A percentile compares a stretch with the other conserved stretches of the same genome.
These are phyloP conservation scores for Drosophila equinoxialis DNA, from an alignment of 1,140 invertebrate genomes.

Conservation along the genomic window DNA sequence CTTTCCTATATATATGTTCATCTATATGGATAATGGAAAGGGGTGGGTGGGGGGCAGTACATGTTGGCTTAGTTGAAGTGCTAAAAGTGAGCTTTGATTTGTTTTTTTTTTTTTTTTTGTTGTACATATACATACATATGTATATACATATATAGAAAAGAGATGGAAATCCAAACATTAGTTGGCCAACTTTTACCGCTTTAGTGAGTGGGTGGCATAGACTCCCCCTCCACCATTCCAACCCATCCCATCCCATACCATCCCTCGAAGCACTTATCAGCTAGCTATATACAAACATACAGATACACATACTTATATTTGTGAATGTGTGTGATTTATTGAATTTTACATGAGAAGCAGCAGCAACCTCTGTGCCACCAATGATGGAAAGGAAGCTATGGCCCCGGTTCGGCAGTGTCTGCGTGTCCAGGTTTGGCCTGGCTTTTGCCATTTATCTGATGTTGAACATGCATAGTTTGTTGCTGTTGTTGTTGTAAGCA, in stretches of 20 bases:
- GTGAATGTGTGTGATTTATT: slow-evolving; percentile 69
- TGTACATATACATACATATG: too few species aligned
- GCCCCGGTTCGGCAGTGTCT: slow-evolving; percentile 47
- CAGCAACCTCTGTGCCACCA: slow-evolving; percentile 18
- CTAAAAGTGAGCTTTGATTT: slow-evolving; percentile 74
- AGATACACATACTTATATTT: too few species aligned
- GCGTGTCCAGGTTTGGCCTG: slow-evolving; percentile 53
- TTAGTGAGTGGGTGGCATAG: slow-evolving; percentile 50
- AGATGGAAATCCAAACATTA: slow-evolving; percentile 24
- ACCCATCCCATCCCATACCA: slow-evolving; percentile 3
- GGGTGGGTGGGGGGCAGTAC: not conserved
- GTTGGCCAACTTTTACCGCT: slow-evolving; percentile 40
- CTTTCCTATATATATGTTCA: slow-evolving; percentile 13
- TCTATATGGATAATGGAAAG: not conserved
- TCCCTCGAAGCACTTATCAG: slow-evolving; percentile 55
- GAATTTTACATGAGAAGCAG: slow-evolving; percentile 74
- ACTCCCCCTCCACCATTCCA: not conserved
- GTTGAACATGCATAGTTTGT: slow-evolving; percentile 73
- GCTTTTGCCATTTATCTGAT: slow-evolving; percentile 77
- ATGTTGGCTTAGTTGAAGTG: slow-evolving; percentile 66
- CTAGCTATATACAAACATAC: slow-evolving; percentile 6
- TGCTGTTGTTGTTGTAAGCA: slow-evolving; percentile 49
- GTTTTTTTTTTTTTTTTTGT: slow-evolving; percentile 6
- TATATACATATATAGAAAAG: not conserved
- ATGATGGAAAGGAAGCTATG: slow-evolving; percentile 60